Evolutionary conservation across 1,140 invertebrate species (phyloP).

Genomic region (Pseudachorutes palmiensis): DNA sequence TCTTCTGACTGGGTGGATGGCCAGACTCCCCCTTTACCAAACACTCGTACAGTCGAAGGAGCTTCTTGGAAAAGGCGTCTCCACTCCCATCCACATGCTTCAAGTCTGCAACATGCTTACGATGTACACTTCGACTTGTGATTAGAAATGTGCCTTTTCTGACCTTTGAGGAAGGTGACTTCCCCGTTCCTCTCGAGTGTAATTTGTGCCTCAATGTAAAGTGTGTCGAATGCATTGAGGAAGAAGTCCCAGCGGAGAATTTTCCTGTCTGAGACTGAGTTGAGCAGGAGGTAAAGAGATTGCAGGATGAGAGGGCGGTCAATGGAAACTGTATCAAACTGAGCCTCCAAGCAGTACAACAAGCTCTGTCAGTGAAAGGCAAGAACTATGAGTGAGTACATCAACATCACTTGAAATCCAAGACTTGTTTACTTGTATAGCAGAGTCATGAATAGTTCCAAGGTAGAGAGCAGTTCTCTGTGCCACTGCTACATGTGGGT

Average conservation of each 20-base stretch:
- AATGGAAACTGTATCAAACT: slow-evolving; percentile 89
- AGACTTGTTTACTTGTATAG: slow-evolving; percentile 53
- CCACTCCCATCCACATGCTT: slow-evolving; percentile 79
- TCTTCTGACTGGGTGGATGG: slow-evolving; percentile 53
- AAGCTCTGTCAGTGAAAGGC: slow-evolving; percentile 54
- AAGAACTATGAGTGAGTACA: not conserved
- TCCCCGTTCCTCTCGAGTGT: slow-evolving; percentile 71
- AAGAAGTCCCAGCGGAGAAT: slow-evolving; percentile 98
- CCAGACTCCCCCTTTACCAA: slow-evolving; percentile 56
- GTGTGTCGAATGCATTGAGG: slow-evolving; percentile 87
- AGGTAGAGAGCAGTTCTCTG: slow-evolving; percentile 86
- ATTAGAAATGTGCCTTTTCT: slow-evolving; percentile 19
- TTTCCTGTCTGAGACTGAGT: slow-evolving; percentile 77
- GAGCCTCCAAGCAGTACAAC: slow-evolving; percentile 77
- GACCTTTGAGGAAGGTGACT: slow-evolving; percentile 71
- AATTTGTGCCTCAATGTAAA: slow-evolving; percentile 92
- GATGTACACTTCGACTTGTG: not conserved
- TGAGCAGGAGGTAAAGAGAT: slow-evolving; percentile 87
- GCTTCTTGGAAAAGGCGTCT: slow-evolving; percentile 78
- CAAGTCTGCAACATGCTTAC: slow-evolving; percentile 56
- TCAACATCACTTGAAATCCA: not conserved
- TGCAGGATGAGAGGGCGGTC: slow-evolving; percentile 97
- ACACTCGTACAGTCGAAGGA: slow-evolving; percentile 82
- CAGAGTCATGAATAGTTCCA: slow-evolving; percentile 84
- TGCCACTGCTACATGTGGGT: slow-evolving; percentile 86